Evolutionary conservation across 2,113 vertebrate species (phyloP).

Genomic region (Pantherophis guttatus): DNA sequence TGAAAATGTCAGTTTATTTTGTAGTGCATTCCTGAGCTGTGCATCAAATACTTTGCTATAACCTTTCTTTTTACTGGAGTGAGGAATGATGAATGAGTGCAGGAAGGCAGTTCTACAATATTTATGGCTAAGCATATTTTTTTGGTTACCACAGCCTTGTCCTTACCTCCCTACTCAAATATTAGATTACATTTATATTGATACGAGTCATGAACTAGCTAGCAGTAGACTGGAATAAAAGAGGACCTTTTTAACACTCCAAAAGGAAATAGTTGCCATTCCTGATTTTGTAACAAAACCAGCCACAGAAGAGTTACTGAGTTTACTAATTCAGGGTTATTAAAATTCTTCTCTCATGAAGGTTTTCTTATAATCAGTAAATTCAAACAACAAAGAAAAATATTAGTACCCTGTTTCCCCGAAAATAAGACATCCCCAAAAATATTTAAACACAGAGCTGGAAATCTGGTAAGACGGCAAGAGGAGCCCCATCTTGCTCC

Average conservation of each 20-base stretch:
- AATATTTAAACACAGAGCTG: no score
- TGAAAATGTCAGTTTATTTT: not conserved
- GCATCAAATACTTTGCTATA: not conserved
- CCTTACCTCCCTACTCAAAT: not conserved
- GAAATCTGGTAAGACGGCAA: no score
- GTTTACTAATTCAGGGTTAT: not conserved
- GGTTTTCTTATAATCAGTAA: not conserved
- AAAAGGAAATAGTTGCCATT: constrained; percentile 29
- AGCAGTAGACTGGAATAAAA: not conserved
- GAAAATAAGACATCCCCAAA: no score
- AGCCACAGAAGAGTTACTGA: not conserved
- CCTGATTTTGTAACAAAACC: not conserved
- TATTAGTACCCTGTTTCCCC: not conserved
- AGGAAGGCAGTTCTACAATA: not conserved
- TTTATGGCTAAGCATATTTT: not conserved
- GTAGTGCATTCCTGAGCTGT: not conserved
- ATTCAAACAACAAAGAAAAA: not conserved
- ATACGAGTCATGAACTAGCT: not conserved
- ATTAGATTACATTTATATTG: constrained; percentile 1
- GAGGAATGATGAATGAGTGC: not conserved
- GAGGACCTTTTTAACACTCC: not conserved
- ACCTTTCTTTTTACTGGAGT: not conserved
- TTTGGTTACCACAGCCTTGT: constrained; percentile 23
- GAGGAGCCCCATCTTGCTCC: no score
- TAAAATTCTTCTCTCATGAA: not conserved